phyloP scores from a whole-genome alignment of 2,113 vertebrate genomes.

The Agapornis roseicollis region DNA sequence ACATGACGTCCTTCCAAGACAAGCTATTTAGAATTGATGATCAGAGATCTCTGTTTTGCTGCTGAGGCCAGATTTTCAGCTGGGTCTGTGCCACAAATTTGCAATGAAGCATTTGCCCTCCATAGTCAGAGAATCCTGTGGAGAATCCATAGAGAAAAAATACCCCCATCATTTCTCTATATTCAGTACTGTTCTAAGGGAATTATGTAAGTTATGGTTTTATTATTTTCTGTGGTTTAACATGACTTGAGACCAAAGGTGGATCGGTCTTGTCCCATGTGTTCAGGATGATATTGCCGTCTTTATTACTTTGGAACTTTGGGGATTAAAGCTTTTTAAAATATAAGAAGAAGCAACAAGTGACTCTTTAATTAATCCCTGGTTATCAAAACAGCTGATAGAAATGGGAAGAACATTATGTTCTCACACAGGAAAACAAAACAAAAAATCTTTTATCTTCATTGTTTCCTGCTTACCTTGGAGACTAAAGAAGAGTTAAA shows the following conservation, averaged over 20 bases:
- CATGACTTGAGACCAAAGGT: constrained; percentile 29
- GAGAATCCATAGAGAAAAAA: background rate
- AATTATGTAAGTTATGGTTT: constrained; percentile 23
- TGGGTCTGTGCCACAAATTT: background rate
- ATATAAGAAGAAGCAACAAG: constrained; percentile 26
- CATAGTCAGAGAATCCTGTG: background rate
- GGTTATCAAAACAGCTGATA: constrained; percentile 32
- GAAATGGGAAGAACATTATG: constrained; percentile 27
- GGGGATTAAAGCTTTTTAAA: constrained; percentile 50
- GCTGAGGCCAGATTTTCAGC: background rate
- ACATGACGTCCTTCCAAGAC: background rate
- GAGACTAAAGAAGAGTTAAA: constrained; percentile 27
- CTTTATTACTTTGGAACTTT: constrained; percentile 57
- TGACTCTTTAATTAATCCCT: constrained; percentile 55
- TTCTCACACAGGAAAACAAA: background rate
- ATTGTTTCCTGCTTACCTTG: background rate
- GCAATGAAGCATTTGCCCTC: background rate
- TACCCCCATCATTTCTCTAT: background rate
- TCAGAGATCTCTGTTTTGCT: background rate
- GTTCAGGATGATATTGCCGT: background rate
- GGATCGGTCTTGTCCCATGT: background rate
- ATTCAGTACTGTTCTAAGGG: background rate
- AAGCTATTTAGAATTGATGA: background rate
- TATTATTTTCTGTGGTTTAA: constrained; percentile 49
- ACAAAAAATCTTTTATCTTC: background rate